Evolutionary conservation across 2,113 vertebrate genomes (phyloP), one percentile per base, ranked within the genome.

Genomic region (Sitta europaea): DNA sequence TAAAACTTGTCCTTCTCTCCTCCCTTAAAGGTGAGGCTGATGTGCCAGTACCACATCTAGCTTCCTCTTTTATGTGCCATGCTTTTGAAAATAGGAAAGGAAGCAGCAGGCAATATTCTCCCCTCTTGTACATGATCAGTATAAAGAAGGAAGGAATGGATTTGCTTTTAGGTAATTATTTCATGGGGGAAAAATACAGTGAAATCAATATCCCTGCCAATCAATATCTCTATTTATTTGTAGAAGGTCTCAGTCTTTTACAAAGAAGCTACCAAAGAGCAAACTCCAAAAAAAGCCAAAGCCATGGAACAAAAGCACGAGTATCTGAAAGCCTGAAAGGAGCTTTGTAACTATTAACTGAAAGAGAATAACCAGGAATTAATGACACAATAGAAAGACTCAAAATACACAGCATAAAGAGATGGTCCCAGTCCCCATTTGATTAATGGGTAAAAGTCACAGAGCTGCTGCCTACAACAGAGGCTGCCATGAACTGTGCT

Each of bases 141-240:
- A 86, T 1, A 2, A 31, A 82, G 67, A 72, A 80, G 61, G 65
- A 59, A 94, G 57, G 63, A 88, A 85, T 11, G 10, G 47, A 65
- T 87, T 76, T 87, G 65, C 88, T 85, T 94, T 84, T 48, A 89
- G 79, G 54, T 76, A 82, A 92, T 90, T 92, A 78, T 12, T 79
- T 79, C 50, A 14, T 66, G 63, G 17, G 24, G 3, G 3, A 8
- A 19, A 67, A 91, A 71, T 13, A 68, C 23, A 63, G n/a, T 65
- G 65, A 67, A 77, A 95, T 88, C 87, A 89, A 96, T 84, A 78
- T 43, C 42, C 40, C 58, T 43, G 29, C 53, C 74, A 77, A 70
- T 77, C 84, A 70, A 86, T 54, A 94, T 42, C 31, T 66, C 68
- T 68, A 80, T 71, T 94, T 90, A 36, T 70, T 54, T 57, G 55